Evolutionary conservation across 2,797 vertebrate genomes (phyloP).

Genomic region (Chloroceryle inda): DNA sequence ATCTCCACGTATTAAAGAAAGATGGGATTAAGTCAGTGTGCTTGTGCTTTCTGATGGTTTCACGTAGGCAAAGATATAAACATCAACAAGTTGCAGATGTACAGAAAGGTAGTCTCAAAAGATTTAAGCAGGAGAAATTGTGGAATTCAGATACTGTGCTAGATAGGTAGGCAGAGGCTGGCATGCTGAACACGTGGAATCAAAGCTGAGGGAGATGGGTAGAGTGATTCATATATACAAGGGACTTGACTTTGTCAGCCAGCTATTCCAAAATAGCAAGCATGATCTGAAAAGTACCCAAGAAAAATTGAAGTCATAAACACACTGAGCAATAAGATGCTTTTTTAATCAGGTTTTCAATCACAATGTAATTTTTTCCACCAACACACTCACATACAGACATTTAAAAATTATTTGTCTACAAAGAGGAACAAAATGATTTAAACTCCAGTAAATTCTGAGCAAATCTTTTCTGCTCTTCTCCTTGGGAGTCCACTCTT

Average conservation of each 20-base stretch:
- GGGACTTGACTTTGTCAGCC: neutral
- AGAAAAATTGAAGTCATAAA: conserved; percentile 10
- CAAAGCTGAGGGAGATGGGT: neutral
- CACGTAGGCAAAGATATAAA: neutral
- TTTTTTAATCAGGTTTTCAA: conserved; percentile 61
- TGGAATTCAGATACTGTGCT: neutral
- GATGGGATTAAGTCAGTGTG: neutral
- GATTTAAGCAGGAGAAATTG: neutral
- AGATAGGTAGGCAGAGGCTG: neutral
- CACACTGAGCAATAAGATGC: conserved; percentile 10
- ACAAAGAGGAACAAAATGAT: conserved; percentile 10
- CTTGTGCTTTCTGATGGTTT: neutral
- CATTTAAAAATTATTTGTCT: conserved; percentile 55
- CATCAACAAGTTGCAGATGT: neutral
- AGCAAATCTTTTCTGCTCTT: conserved; percentile 48
- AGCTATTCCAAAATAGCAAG: neutral
- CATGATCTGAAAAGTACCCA: neutral
- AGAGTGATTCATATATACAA: neutral
- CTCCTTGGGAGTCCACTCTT: conserved; percentile 34
- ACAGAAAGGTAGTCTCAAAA: neutral
- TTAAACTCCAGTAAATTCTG: conserved; percentile 56
- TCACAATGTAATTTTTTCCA: conserved; percentile 44
- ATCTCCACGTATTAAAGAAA: neutral
- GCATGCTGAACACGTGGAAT: neutral
- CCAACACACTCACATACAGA: neutral